Evolutionary conservation across 2,113 vertebrate species (phyloP), one percentile per base, ranked within the genome.

Genomic region (Sitta europaea): DNA sequence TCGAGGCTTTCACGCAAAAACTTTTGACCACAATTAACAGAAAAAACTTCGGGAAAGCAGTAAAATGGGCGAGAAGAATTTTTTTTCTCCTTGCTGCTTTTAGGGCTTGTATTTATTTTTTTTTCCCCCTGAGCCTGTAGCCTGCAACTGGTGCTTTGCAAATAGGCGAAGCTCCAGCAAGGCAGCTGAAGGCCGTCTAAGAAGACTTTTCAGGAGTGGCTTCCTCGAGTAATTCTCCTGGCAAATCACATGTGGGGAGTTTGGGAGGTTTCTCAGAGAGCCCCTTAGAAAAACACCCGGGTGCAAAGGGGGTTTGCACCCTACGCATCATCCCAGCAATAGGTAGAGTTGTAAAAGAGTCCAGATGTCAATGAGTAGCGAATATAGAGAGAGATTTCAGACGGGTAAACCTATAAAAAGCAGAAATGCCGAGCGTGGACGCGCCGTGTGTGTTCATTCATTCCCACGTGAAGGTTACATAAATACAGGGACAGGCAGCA

Each of bases 11-110:
- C 58, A 25, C 84, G 94, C 77, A 92, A 94, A 98, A 89, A 92
- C 92, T 97, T 95, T 87, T 85, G 94, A 96, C 95, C 97, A 95
- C 89, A n/a, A 89, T 94, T 90, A 91, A 86, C 88, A 95, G 54
- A 50, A 89, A 96, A 90, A 92, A 91, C 74, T 77, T 63, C 11
- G 65, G 86, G 45, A 77, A 57, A 87, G 90, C 68, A 70, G 78
- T 77, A 92, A 90, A 93, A 83, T 8, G 35, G 53, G 29, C 2
- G 11, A 90, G 25, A 19, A 31, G 12, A 35, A 5, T 13, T 70
- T 89, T 86, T 10, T 7, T 1, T 1, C 50, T 79, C 27, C 19
- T 59, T n/a, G 21, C 28, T 81, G 19, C 53, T 94, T 67, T 81
- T 58, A 65, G 43, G 28, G 18, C 3, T 45, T 38, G 33, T 6